phyloP scores from a whole-genome alignment of 2,113 vertebrate species.

The Syrmaticus mikado region DNA sequence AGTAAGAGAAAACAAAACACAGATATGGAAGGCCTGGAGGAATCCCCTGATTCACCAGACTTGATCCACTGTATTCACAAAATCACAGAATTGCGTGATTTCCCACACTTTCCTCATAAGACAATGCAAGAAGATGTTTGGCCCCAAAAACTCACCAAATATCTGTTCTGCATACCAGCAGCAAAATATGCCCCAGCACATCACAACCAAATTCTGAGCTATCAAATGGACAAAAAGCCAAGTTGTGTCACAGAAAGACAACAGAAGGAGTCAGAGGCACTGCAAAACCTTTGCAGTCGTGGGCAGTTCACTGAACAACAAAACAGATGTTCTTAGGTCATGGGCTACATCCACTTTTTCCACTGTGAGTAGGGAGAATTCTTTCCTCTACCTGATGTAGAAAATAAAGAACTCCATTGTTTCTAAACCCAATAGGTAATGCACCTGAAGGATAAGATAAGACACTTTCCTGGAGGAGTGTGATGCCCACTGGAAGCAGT shows the following conservation, averaged over 20 bases:
- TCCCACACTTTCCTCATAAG: not conserved
- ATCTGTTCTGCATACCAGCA: not conserved
- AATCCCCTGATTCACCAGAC: not conserved
- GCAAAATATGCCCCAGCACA: not conserved
- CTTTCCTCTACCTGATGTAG: not conserved
- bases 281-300: not conserved
- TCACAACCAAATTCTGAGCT: not conserved
- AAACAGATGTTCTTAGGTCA: not conserved
- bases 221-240: not conserved
- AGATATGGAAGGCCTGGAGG: not conserved
- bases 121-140: not conserved
- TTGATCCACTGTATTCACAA: not conserved
- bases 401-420: not conserved
- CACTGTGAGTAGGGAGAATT: not conserved
- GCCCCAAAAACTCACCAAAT: not conserved
- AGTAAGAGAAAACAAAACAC: not conserved
- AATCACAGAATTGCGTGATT: not conserved
- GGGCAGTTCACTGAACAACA: not conserved
- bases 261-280: not conserved
- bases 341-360: not conserved
- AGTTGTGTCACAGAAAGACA: not conserved
- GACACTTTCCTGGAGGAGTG: not conserved
- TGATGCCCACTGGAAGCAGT: not conserved
- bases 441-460: rapidly evolving
- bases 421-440: not conserved